Base-by-base conservation (phyloP, 1,140 invertebrate species). In the Hormaphis cornu region DNA sequence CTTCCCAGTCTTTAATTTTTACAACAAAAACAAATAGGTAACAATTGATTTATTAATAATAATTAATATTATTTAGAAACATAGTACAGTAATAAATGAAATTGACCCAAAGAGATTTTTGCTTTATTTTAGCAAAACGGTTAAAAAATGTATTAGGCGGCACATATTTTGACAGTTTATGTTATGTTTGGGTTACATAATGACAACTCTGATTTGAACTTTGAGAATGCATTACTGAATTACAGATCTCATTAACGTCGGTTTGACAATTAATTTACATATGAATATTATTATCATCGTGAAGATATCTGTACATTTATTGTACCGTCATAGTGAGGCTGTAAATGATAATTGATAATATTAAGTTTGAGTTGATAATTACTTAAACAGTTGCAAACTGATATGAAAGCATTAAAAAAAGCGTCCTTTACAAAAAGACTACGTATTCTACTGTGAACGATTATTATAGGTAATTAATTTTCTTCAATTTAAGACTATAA, bases 1-100 rank as follows among this genome's bases (percentile, higher is more conserved):
- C 28, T 66, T 66, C 44, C 40, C 61, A 66, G 61, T 66, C 61
- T 66, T 66, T 35, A 66, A 30, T 46, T 66, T 44, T 63, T 44
- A 46, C 22, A 48, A 63, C 46, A 28, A n/a, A 28, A 48, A 46
- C 24, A 61, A 46, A 30, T 16, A 66, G n/a, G 12, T 44, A 66
- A 61, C 40, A 18, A 18, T 61, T 44, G 58, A 44, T 61, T 61
- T 37, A 37, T 37, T 8, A 37, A 37, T 8, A 37, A 37, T 37
- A 6, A 37, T 37, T 37, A 37, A 61, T 42, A 24, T 12, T 44
- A 44, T n/a, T 44, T 28, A 28, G 40, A 42, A 61, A 44, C 28
- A 20, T 61, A 42, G 40, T n/a, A n/a, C n/a, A n/a, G n/a, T n/a
- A n/a, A n/a, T n/a, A 46, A 46, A 28, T 28, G 30, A 44, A 44